phyloP scores from a whole-genome alignment of 2,797 vertebrate genomes.

The Geotrypetes seraphini region DNA sequence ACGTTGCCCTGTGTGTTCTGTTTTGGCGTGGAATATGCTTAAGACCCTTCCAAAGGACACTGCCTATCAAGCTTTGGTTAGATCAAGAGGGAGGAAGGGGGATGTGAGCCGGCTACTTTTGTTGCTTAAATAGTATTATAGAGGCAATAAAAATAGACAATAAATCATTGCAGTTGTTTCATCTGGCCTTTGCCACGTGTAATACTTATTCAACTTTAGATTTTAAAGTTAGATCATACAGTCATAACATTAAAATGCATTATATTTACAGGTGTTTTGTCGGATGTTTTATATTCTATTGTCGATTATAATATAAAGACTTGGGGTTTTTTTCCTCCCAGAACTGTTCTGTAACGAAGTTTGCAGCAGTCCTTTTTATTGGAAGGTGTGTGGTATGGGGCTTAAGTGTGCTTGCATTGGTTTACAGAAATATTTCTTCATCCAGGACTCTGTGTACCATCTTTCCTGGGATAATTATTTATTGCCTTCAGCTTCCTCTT shows the following conservation, averaged over 20 bases:
- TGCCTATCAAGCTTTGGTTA: constrained; percentile 22
- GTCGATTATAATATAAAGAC: constrained; percentile 25
- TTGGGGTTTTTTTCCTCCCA: constrained; percentile 27
- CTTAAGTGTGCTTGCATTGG: constrained; percentile 32
- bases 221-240: constrained; percentile 51
- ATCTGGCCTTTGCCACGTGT: constrained; percentile 52
- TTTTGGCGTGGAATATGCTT: constrained; percentile 15
- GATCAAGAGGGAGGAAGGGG: constrained; percentile 33
- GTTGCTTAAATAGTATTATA: constrained; percentile 47
- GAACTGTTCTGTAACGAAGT: constrained; percentile 20
- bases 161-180: constrained; percentile 39
- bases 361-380: constrained; percentile 18
- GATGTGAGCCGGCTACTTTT: constrained; percentile 33
- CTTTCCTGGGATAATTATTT: constrained; percentile 64
- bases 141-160: constrained; percentile 16
- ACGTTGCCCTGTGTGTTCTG: no score
- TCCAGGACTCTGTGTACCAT: constrained; percentile 36
- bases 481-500: constrained; percentile 53
- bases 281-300: constrained; percentile 43
- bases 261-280: constrained; percentile 50
- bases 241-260: constrained; percentile 46
- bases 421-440: constrained; percentile 43
- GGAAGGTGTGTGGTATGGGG: constrained; percentile 34
- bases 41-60: constrained; percentile 5
- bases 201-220: constrained; percentile 49